Evolutionary conservation across 2,888 invertebrate species (phyloP), one percentile per base, ranked within the genome.

Genomic region (Acleris cristana): DNA sequence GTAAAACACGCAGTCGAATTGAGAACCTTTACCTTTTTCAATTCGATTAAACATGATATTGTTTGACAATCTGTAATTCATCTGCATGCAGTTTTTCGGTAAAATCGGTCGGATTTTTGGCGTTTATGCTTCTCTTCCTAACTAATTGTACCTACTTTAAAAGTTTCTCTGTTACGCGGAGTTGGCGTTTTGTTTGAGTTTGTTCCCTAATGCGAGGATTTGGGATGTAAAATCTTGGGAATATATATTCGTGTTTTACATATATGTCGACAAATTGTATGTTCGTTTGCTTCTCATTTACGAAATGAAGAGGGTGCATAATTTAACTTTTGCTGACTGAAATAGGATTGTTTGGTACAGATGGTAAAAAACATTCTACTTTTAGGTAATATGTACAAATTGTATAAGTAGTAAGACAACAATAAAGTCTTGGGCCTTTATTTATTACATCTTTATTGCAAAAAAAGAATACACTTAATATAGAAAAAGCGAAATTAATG

Each of bases 91-190:
- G 45, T 52, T 61, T 57, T 56, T 44, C 30, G 3, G 61, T 30
- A 56, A 61, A 45, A 51, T 62, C 30, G 56, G 61, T 19, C 18
- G 55, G 56, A 57, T 52, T 61, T 61, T 57, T 19, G 51, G 51
- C 21, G n/a, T 44, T 61, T 56, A 44, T 34, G 30, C 19, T 21
- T 57, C 56, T 34, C 34, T 45, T 44, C 16, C 26, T 3, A 18
- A 26, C 49, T 49, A 65, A 60, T 60, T 61, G 51, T 34, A 48
- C 30, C 55, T 52, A 21, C 40, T 26, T 45, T 30, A 55, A 60
- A 61, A 57, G 57, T 48, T 58, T 58, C 14, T n/a, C 45, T 23
- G 10, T 40, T 7, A 45, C 2, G 49, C 10, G 34, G 10, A 18
- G 40, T 52, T 61, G 44, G 19, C n/a, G 52, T 55, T 51, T 49